A percentile compares a stretch with the other conserved stretches of the same genome.
phyloP scores from a whole-genome alignment of 1,140 invertebrate genomes.

The Anastrepha ludens region DNA sequence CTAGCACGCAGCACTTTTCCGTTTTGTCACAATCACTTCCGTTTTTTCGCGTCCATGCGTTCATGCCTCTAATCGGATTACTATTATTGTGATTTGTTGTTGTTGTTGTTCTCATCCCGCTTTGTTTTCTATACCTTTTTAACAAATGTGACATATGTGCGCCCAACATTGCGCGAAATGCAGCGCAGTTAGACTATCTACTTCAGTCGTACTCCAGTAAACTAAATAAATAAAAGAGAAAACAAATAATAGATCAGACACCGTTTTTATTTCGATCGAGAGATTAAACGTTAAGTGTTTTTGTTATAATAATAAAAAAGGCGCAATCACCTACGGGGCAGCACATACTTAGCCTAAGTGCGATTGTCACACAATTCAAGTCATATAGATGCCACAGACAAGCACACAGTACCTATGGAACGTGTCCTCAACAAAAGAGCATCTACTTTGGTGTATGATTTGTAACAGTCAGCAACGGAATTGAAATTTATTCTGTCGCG shows the following conservation, averaged over 20 bases:
- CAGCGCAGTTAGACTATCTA: background rate
- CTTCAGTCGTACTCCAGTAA: constrained; percentile 18
- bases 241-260: constrained; percentile 49
- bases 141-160: constrained; percentile 32
- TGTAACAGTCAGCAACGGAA: constrained; percentile 44
- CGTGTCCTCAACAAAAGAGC: constrained; percentile 34
- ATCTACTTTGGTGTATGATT: constrained; percentile 16
- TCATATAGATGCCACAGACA: background rate
- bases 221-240: constrained; percentile 3
- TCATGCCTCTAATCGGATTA: constrained; percentile 37
- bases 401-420: background rate
- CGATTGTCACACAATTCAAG: background rate
- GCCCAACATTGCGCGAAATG: constrained; percentile 3
- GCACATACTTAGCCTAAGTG: background rate
- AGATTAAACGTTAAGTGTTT: constrained; percentile 42
- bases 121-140: constrained; percentile 34
- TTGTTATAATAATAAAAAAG: constrained; percentile 43
- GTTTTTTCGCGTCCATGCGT: constrained; percentile 8
- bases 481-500: background rate
- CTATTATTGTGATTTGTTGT: background rate
- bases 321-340: constrained; percentile 4
- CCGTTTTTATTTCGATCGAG: constrained; percentile 50
- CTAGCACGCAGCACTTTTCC: background rate
- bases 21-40: constrained; percentile 34
- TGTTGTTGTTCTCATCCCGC: background rate